These are phyloP conservation scores for Drosophila prolongata DNA, from an alignment of 2,888 invertebrate genomes.

Conservation along the genomic window DNA sequence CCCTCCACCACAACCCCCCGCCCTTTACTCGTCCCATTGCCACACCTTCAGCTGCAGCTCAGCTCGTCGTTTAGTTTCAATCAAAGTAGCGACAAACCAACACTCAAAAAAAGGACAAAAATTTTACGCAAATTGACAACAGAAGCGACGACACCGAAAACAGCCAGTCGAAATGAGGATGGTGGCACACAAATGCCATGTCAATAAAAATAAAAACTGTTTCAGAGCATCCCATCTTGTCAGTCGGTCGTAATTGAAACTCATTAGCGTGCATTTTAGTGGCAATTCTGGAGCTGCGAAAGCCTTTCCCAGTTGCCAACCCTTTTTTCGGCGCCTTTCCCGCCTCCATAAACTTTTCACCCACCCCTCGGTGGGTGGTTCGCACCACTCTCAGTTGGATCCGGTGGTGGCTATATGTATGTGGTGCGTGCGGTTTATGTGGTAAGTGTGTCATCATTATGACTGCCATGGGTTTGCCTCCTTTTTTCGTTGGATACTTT, in stretches of 20 bases:
- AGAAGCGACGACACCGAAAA: slow-evolving; percentile 60
- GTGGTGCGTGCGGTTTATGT: slow-evolving; percentile 70
- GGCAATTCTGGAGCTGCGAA: slow-evolving; percentile 59
- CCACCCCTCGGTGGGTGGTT: not conserved
- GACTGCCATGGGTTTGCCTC: slow-evolving; percentile 46
- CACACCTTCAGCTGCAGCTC: slow-evolving; percentile 32
- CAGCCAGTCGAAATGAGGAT: slow-evolving; percentile 3
- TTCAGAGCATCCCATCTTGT: slow-evolving; percentile 38
- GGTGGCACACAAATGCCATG: slow-evolving; percentile 33
- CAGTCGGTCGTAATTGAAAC: slow-evolving; percentile 74
- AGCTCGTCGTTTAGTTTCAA: slow-evolving; percentile 74
- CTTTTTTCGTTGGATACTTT: slow-evolving; percentile 22
- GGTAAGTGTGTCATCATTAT: slow-evolving; percentile 77
- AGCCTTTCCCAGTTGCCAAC: slow-evolving; percentile 51
- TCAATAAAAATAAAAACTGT: slow-evolving; percentile 66
- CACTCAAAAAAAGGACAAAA: slow-evolving; percentile 34
- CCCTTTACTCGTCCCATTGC: not conserved
- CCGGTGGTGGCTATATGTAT: slow-evolving; percentile 28
- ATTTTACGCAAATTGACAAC: slow-evolving; percentile 53
- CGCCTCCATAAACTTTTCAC: not conserved
- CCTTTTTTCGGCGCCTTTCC: slow-evolving; percentile 59
- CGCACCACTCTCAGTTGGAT: slow-evolving; percentile 15
- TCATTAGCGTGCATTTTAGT: slow-evolving; percentile 80
- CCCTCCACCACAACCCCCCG: slow-evolving; percentile 17
- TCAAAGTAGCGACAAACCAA: slow-evolving; percentile 65